Percentiles rank a stretch among this genome's conserved stretches.
Conservation (phyloP, 2,113 vertebrate species). For the Cyanocitta stelleri region DNA sequence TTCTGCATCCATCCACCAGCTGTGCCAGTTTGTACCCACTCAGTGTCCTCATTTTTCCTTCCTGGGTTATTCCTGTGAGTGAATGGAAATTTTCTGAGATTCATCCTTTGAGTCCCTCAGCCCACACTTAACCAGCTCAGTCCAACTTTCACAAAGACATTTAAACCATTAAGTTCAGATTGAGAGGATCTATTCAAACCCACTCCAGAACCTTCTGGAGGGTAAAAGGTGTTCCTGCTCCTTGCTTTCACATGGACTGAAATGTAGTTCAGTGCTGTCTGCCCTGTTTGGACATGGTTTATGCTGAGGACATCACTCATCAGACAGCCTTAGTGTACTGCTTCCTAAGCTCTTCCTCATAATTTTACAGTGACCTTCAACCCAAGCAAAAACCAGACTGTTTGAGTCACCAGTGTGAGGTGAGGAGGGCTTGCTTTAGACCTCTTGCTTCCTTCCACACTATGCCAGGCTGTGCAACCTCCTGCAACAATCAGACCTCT, state of each 20-base stretch:
- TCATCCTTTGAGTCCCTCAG: neutral
- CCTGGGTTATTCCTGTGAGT: neutral
- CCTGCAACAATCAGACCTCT: rapidly evolving
- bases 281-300: neutral
- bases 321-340: neutral
- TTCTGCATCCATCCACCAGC: neutral
- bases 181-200: neutral
- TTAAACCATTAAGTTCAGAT: neutral
- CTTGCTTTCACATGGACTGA: neutral
- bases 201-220: neutral
- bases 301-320: neutral
- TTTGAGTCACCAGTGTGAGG: neutral
- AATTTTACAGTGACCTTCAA: neutral
- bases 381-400: neutral
- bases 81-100: neutral
- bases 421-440: neutral
- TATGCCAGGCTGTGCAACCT: neutral
- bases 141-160: neutral
- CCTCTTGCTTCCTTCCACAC: neutral
- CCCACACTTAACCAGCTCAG: neutral
- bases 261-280: neutral
- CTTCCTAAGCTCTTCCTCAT: neutral
- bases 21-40: neutral
- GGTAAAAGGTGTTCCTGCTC: neutral
- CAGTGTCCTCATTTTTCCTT: neutral